phyloP scores from a whole-genome alignment of 1,140 invertebrate genomes.

The Forficula auricularia region DNA sequence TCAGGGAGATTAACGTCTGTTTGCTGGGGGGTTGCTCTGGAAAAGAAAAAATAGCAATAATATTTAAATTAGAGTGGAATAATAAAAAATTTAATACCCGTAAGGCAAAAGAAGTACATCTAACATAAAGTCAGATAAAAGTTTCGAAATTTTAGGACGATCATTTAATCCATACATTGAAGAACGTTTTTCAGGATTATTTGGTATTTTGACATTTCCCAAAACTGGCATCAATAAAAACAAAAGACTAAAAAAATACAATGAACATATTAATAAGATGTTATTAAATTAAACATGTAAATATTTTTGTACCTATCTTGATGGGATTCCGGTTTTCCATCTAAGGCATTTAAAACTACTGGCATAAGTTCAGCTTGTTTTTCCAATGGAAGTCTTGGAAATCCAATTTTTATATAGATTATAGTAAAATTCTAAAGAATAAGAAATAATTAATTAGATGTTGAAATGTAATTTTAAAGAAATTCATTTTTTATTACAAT shows the following conservation, averaged over 20 bases:
- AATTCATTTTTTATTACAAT: conserved; percentile 38
- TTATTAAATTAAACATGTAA: not conserved
- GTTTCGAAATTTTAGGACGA: conserved; percentile 42
- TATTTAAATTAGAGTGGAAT: not conserved
- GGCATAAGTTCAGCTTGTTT: conserved; percentile 62
- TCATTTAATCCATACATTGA: conserved; percentile 42
- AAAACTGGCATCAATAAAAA: conserved; percentile 64
- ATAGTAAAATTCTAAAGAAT: conserved; percentile 75
- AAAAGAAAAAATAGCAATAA: not conserved
- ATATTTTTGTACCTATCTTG: conserved; percentile 61
- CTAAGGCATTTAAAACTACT: conserved; percentile 54
- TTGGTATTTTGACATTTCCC: conserved; percentile 47
- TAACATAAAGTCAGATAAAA: conserved; percentile 58
- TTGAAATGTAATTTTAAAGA: not conserved
- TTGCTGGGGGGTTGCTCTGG: conserved; percentile 5
- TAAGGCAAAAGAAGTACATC: conserved; percentile 74
- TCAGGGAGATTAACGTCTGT: conserved; percentile 2
- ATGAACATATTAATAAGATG: not conserved
- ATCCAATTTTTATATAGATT: conserved; percentile 85
- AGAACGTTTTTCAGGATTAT: conserved; percentile 40
- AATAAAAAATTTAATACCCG: conserved; percentile 35
- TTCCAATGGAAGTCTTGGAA: conserved; percentile 53
- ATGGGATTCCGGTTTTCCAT: conserved; percentile 64
- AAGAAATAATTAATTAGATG: conserved; percentile 11
- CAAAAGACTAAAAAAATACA: conserved; percentile 40